Evolutionary conservation across 1,140 invertebrate species (phyloP), one percentile per base, ranked within the genome.

Genomic region (Drosophila lacteicornis): DNA sequence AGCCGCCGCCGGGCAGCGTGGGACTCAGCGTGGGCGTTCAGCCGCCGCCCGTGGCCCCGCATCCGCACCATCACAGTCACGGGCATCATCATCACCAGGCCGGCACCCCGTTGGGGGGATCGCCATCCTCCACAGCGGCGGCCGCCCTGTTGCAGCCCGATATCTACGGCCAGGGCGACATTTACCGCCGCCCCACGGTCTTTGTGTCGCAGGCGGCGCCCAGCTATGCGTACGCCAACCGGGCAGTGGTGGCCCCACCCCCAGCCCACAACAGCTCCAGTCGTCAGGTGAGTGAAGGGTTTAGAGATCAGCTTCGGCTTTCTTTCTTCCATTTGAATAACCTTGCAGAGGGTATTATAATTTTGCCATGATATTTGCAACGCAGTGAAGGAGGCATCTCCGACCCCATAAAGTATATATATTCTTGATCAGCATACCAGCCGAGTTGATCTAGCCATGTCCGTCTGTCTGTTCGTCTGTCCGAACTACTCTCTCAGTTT

Each of bases 251-350:
- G n/a, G 94, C 96, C 74, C 96, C 96, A 63, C 97, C 97, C 12
- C 97, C 97, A 69, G 97, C 97, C 40, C 97, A 97, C 93, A 97
- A 98, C 93, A 96, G 96, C 83, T 96, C 96, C 84, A 96, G 96
- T 70, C 94, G 96, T 79, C 96, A 97, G 75, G 95, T 97, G 66
- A 82, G 82, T 25, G 22, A 25, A 25, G 22, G 3, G 22, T 4
- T 25, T 25, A 25, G 22, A 25, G 22, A 25, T 25, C 3, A 25
- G 22, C 22, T 30, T 30, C 27, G 5, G 27, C 27, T 30, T 7
- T 6, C 13, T 4, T 2, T 30, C 12, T 17, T 30, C 27, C 27
- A 30, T 30, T 30, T 22, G 19, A 2, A 22, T 22, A 22, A 1
- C 19, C 19, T 22, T 22, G 19, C 19, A 22, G 19, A 22, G 19